A percentile compares a stretch with the other conserved stretches of the same genome.
These are phyloP conservation scores for Amblyopsis rosae DNA, from an alignment of 2,113 vertebrate genomes.

Conservation along the genomic window DNA sequence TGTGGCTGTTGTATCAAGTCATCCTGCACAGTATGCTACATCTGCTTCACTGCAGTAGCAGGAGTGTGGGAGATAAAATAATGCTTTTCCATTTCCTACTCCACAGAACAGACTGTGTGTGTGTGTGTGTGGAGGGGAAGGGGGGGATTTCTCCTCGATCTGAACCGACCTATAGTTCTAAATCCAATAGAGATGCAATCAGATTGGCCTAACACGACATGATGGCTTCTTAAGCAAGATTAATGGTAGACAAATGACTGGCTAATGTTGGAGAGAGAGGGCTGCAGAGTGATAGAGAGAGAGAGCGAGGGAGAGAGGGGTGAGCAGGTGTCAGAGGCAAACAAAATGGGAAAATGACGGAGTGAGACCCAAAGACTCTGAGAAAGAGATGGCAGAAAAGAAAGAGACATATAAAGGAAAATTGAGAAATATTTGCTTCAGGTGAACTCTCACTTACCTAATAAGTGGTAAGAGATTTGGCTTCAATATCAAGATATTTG, in stretches of 20 bases:
- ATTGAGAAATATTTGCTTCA: neutral
- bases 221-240: conserved; percentile 14
- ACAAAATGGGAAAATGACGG: neutral
- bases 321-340: neutral
- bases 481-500: too few relatives aligned
- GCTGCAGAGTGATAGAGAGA: neutral
- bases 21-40: too few relatives aligned
- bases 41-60: too few relatives aligned
- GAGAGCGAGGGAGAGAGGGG: neutral
- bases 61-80: neutral
- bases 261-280: conserved; percentile 9
- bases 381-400: neutral
- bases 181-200: conserved; percentile 16
- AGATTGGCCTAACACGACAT: conserved; percentile 7
- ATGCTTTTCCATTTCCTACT: too few relatives aligned
- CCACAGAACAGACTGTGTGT: neutral
- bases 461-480: neutral
- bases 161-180: neutral
- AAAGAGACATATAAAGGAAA: neutral
- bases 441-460: too few relatives aligned
- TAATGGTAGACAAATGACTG: conserved; percentile 14
- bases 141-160: neutral
- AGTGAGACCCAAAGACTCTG: neutral
- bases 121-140: neutral
- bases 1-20: too few relatives aligned